Base-by-base conservation (phyloP, 2,113 vertebrate species). In the Clarias gariepinus region DNA sequence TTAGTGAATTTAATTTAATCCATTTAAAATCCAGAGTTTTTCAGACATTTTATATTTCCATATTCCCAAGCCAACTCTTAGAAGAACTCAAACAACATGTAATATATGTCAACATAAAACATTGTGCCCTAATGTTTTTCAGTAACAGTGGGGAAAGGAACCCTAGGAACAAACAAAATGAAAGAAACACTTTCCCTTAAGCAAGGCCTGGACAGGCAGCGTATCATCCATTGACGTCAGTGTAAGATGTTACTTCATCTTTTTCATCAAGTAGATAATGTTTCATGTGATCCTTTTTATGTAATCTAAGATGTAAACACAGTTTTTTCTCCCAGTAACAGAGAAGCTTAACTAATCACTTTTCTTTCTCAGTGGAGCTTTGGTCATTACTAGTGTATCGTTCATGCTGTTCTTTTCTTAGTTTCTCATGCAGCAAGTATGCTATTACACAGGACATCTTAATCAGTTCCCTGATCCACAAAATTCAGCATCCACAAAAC, bases 1-100 rank as follows among this genome's bases (percentile, higher is more conserved):
- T 85, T 30, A 69, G 53, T 69, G 64, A 80, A 81, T 86, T 89
- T 84, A 89, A 88, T 87, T 90, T 77, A 89, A 82, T 89, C 82
- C 87, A 87, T 83, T 88, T 66, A n/a, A 78, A 85, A 55, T 81
- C 69, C 36, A 15, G 25, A 28, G 57, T 79, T 86, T 82, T 64
- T 89, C 85, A 71, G 84, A 87, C 85, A 71, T 83, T 58, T 30
- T 57, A 55, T 36, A 64, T 89, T 91, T 90, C 90, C 89, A 91
- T 87, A 66, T 90, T 88, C 81, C 33, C 61, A 82, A 85, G 88
- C 80, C 89, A 91, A 85, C 66, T 84, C 30, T 86, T 77, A 68
- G 81, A 30, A 79, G 83, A 76, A 66, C 81, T 77, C 77, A 61
- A 86, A 84, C 71, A 87, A 83, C 80, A 57, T 78, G 82, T 74